These are phyloP conservation scores for Danionella cerebrum DNA, from an alignment of 2,113 vertebrate species.

Conservation along the genomic window DNA sequence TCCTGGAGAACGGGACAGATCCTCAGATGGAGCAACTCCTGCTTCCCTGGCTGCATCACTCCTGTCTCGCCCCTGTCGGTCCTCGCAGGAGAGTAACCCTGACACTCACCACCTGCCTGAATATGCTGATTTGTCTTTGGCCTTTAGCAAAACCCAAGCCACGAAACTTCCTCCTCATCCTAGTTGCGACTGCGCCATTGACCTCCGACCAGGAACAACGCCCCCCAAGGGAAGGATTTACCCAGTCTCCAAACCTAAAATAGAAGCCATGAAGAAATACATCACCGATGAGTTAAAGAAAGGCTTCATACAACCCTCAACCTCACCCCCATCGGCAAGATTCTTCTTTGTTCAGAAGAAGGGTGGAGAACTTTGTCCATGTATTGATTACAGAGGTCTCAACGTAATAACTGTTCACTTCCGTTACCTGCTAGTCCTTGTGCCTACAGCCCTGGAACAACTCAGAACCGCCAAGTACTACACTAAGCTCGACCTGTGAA, in stretches of 20 bases:
- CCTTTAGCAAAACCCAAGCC: not conserved
- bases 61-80: too few relatives aligned
- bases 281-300: not conserved
- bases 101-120: too few relatives aligned
- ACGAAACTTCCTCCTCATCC: not conserved
- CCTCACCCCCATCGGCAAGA: not conserved
- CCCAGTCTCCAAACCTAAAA: not conserved
- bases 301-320: not conserved
- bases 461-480: not conserved
- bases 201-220: not conserved
- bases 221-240: not conserved
- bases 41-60: too few relatives aligned
- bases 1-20: too few relatives aligned
- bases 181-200: not conserved
- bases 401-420: not conserved
- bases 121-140: not conserved
- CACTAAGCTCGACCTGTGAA: not conserved
- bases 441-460: not conserved
- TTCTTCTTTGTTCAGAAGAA: constrained; percentile 3
- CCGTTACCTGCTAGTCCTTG: not conserved
- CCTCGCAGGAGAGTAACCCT: too few relatives aligned
- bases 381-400: not conserved
- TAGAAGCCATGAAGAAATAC: not conserved
- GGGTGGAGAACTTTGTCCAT: not conserved
- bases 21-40: too few relatives aligned